Percentiles rank a stretch among this genome's conserved stretches.
These are phyloP conservation scores for Paratrypauchen microcephalus DNA, from an alignment of 2,797 vertebrate species.

Conservation along the genomic window DNA sequence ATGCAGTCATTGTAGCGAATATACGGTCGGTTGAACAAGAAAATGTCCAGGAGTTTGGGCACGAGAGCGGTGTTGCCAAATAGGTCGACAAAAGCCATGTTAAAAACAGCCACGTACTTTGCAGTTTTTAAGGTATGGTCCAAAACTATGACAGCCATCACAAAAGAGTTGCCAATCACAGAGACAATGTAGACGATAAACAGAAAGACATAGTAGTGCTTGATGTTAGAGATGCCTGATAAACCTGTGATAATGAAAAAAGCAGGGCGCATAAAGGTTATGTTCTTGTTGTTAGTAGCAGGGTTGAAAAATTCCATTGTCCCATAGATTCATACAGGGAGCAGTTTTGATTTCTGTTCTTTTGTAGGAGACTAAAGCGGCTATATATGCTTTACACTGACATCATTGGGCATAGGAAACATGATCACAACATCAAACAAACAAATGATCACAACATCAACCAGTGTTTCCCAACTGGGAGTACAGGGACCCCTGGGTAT, in stretches of 20 bases:
- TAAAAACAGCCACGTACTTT: conserved; percentile 60
- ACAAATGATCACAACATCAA: too few species aligned
- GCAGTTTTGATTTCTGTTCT: neutral
- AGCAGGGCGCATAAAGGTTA: conserved; percentile 48
- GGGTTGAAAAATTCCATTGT: conserved; percentile 52
- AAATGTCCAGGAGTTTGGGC: conserved; percentile 57
- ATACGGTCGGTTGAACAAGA: conserved; percentile 33
- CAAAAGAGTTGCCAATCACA: conserved; percentile 48
- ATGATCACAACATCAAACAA: too few species aligned
- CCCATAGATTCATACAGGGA: neutral
- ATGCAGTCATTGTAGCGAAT: conserved; percentile 46
- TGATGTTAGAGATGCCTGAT: conserved; percentile 34
- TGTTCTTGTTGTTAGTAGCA: conserved; percentile 47
- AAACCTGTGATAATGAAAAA: conserved; percentile 56
- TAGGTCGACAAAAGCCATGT: conserved; percentile 57
- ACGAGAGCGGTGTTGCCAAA: conserved; percentile 45
- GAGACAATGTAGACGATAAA: conserved; percentile 47
- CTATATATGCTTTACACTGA: neutral
- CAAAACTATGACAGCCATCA: conserved; percentile 52
- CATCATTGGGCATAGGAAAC: neutral
- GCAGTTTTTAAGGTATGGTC: conserved; percentile 47
- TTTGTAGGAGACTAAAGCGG: neutral
- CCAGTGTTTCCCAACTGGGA: neutral
- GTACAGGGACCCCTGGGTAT: neutral
- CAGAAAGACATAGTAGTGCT: conserved; percentile 52